Conservation (phyloP, 2,113 vertebrate genomes). For the Mastomys natalensis region DNA sequence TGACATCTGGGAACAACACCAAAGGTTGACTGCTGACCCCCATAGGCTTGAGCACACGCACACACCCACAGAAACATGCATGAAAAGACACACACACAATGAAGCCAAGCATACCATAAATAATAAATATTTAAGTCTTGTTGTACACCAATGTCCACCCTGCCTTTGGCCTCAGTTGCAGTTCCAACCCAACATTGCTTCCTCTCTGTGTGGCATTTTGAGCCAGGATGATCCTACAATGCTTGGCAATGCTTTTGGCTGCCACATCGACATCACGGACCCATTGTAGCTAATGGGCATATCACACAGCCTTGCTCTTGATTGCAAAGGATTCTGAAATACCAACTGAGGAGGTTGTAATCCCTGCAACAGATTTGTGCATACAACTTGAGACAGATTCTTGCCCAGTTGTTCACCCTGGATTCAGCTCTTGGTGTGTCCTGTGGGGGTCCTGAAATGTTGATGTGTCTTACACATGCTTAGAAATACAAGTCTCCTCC, state of each 20-base stretch:
- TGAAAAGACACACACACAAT: not conserved
- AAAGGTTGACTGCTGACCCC: not conserved
- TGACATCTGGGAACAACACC: too few species aligned
- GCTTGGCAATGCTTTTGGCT: not conserved
- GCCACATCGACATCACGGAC: not conserved
- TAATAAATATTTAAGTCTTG: too few species aligned
- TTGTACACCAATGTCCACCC: not conserved
- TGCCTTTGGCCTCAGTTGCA: not conserved
- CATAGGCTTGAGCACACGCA: not conserved
- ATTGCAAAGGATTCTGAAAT: not conserved
- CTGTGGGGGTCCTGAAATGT: not conserved
- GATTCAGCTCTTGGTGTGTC: too few species aligned
- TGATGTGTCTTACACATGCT: accelerated
- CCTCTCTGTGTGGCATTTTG: not conserved
- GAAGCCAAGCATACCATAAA: not conserved
- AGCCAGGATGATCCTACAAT: not conserved
- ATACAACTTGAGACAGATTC: not conserved
- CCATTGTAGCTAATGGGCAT: not conserved
- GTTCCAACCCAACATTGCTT: not conserved
- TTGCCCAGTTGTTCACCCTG: not conserved
- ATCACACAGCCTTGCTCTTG: not conserved
- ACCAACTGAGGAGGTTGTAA: not conserved
- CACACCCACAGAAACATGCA: not conserved
- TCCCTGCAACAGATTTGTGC: not conserved
- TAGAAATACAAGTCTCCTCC: not conserved